Conservation (phyloP, 2,113 vertebrate species). For the Centropristis striata region DNA sequence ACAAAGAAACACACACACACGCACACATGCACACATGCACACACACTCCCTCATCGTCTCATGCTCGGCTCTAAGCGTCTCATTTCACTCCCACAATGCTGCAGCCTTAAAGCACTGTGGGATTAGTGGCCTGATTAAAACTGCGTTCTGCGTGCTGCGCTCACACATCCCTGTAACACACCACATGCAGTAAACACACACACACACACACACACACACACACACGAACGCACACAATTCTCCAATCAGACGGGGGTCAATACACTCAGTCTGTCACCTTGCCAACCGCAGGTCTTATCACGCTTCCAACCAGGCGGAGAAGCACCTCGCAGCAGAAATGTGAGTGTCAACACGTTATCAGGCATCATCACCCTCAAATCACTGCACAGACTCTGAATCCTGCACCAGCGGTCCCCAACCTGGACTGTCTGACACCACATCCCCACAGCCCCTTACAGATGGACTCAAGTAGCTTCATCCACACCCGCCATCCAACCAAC, state of each 20-base stretch:
- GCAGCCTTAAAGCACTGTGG: conserved; percentile 46
- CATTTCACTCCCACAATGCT: conserved; percentile 59
- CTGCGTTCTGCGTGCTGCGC: conserved; percentile 48
- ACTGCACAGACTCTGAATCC: conserved; percentile 27
- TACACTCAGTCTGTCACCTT: conserved; percentile 68
- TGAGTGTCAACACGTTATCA: conserved; percentile 73
- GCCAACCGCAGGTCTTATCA: conserved; percentile 62
- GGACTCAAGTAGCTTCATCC: not conserved
- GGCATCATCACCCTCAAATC: conserved; percentile 52
- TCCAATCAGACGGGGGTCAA: conserved; percentile 67
- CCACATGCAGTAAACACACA: conserved; percentile 47
- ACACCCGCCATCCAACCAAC: not conserved
- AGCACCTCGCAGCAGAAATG: conserved; percentile 50
- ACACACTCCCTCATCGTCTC: conserved; percentile 41
- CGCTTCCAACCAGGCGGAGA: conserved; percentile 30
- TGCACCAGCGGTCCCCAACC: not conserved
- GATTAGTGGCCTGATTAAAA: conserved; percentile 73
- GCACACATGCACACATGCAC: not conserved
- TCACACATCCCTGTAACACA: conserved; percentile 40
- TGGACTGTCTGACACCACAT: not conserved
- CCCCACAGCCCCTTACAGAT: not conserved
- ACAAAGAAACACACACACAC: not conserved
- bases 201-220: conserved; percentile 34
- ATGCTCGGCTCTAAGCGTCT: conserved; percentile 39
- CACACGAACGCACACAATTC: conserved; percentile 18